A percentile compares a stretch with the other conserved stretches of the same genome.
phyloP scores from a whole-genome alignment of 1,140 invertebrate genomes.

The Charaxes varanes region DNA sequence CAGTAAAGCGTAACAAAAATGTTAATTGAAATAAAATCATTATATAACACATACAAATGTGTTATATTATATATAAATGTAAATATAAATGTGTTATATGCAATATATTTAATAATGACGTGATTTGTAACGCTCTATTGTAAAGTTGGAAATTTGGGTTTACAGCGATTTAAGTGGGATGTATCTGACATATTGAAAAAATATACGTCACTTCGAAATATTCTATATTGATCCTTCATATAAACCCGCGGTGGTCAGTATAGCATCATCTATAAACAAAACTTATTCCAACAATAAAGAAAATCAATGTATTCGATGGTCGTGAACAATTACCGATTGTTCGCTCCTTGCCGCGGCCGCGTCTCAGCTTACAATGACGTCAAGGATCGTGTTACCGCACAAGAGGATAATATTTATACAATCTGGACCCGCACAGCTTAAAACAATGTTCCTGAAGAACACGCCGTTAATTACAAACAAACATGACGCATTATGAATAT shows the following conservation, averaged over 20 bases:
- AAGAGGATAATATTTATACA: constrained; percentile 57
- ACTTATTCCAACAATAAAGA: constrained; percentile 8
- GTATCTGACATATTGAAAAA: no score
- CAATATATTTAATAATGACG: no score
- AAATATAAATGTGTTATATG: no score
- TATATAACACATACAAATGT: no score
- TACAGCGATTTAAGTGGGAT: no score
- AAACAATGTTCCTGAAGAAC: constrained; percentile 57
- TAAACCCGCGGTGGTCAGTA: constrained; percentile 6
- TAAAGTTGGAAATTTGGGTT: no score
- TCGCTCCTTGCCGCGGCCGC: constrained; percentile 26
- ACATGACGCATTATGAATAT: constrained; percentile 35
- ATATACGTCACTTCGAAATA: no score
- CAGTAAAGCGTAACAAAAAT: no score
- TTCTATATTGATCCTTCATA: no score
- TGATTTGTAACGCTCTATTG: no score
- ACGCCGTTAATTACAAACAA: constrained; percentile 65
- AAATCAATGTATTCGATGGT: constrained; percentile 8
- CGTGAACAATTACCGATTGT: constrained; percentile 52
- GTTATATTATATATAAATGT: no score
- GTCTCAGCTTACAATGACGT: constrained; percentile 37
- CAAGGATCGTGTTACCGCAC: constrained; percentile 44
- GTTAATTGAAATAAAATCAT: no score
- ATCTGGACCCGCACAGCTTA: constrained; percentile 30
- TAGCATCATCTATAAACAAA: neutral